These are phyloP conservation scores for Epinephelus moara DNA, from an alignment of 2,113 vertebrate genomes.

Conservation along the genomic window DNA sequence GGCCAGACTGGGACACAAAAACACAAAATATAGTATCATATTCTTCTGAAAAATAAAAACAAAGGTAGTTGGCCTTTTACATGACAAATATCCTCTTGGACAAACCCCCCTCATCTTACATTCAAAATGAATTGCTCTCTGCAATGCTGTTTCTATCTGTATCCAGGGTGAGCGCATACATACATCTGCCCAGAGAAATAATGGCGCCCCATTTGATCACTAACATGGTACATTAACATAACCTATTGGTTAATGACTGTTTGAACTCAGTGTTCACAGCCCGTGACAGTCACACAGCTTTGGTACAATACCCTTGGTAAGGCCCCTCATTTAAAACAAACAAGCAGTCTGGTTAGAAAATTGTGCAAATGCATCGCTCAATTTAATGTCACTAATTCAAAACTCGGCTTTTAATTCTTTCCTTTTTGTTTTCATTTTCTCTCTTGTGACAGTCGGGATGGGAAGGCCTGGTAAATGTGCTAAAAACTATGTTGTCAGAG, in stretches of 20 bases:
- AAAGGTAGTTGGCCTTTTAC: background rate
- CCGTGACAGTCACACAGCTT: constrained; percentile 50
- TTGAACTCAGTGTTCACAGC: constrained; percentile 50
- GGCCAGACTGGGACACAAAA: background rate
- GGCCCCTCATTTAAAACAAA: constrained; percentile 58
- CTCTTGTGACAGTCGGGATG: constrained; percentile 37
- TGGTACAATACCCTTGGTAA: constrained; percentile 14
- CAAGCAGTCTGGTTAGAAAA: constrained; percentile 39
- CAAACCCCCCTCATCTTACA: background rate
- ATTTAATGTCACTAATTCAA: constrained; percentile 56
- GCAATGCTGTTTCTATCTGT: background rate
- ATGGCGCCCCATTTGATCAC: constrained; percentile 51
- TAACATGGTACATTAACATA: constrained; percentile 61
- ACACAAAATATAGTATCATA: background rate
- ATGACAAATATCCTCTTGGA: background rate
- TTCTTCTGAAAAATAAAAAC: background rate
- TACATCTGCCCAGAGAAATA: constrained; percentile 32
- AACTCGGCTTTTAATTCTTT: constrained; percentile 39
- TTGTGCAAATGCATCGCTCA: constrained; percentile 43
- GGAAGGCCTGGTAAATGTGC: constrained; percentile 12
- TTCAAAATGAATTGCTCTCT: constrained; percentile 3
- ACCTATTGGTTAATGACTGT: constrained; percentile 64
- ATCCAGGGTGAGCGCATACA: background rate
- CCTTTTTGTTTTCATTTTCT: constrained; percentile 50
- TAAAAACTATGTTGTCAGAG: constrained; percentile 31